Evolutionary conservation across 2,888 invertebrate genomes (phyloP), one percentile per base, ranked within the genome.

Genomic region (Macaria notata): DNA sequence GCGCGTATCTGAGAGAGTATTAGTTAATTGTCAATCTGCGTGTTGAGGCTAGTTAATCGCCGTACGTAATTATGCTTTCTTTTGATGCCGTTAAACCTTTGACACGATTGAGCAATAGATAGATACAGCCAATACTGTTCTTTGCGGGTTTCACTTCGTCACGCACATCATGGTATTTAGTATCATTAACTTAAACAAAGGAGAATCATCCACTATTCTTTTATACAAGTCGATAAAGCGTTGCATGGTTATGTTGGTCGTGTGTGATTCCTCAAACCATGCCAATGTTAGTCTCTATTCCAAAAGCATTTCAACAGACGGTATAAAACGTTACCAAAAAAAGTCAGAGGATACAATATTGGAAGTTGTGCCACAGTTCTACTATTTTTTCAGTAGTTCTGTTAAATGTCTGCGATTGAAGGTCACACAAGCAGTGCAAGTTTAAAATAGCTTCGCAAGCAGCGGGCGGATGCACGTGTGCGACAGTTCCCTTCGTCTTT

Each of bases 401-500:
- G 52, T 54, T 36, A 42, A 54, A 52, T 46, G 52, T 48, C 45
- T 44, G 47, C 52, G 62, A 59, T 56, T 59, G 62, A 69, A 69
- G 65, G 69, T 64, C 63, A 61, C 60, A 54, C 58, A 61, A 63
- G 62, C 63, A 58, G 48, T 54, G 62, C 60, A 75, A 72, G 82
- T 75, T 79, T 56, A 54, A 88, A 89, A 88, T 88, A 88, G 81
- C 84, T 88, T 86, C 69, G 85, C 87, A 82, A 80, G 81, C 75
- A 73, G 78, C 79, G 72, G 76, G 79, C 89, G 90, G 89, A 89
- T 90, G 90, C 90, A 91, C 89, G 90, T 91, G 90, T 84, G 84
- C 81, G 83, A 81, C 84, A 79, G 78, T 59, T 62, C 66, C 77
- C 71, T 68, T 70, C 72, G 61, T 73, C 76, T 71, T 74, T 69